A percentile compares a stretch with the other conserved stretches of the same genome.
Evolutionary conservation across 2,888 invertebrate species (phyloP).

Genomic region (Rambutsinella grinnellia): DNA sequence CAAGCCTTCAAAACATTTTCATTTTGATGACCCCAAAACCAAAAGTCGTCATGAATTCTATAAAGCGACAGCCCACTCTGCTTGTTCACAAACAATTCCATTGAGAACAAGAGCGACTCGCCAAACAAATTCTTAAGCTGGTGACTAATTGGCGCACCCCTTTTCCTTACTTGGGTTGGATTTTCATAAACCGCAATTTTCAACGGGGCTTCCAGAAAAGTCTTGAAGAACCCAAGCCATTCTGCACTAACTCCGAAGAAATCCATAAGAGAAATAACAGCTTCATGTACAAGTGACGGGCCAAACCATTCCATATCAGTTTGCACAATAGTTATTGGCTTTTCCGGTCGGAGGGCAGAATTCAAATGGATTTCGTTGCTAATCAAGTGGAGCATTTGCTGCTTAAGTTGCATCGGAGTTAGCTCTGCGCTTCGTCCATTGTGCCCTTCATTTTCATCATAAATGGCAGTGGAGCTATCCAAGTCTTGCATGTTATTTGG

Average conservation of each 20-base stretch:
- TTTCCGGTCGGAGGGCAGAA: slow-evolving; percentile 31
- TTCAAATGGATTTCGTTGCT: slow-evolving; percentile 55
- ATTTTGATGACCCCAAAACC: slow-evolving; percentile 51
- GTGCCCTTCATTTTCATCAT: slow-evolving; percentile 2
- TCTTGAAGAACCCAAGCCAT: slow-evolving; percentile 52
- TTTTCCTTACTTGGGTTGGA: slow-evolving; percentile 14
- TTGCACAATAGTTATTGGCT: slow-evolving; percentile 45
- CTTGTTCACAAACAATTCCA: slow-evolving; percentile 49
- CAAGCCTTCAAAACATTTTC: slow-evolving; percentile 47
- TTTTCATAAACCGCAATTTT: slow-evolving; percentile 1
- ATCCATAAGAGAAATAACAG: slow-evolving; percentile 29
- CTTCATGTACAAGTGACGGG: slow-evolving; percentile 55
- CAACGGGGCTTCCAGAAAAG: slow-evolving; percentile 44
- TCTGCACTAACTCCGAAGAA: slow-evolving; percentile 38
- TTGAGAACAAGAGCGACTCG: slow-evolving; percentile 50
- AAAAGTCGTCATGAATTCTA: slow-evolving; percentile 57
- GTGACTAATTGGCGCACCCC: slow-evolving; percentile 55
- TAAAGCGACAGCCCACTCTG: slow-evolving; percentile 16
- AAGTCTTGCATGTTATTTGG: slow-evolving; percentile 38
- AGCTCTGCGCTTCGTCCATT: background rate
- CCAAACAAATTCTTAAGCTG: slow-evolving; percentile 47
- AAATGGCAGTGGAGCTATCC: background rate
- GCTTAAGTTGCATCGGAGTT: slow-evolving; percentile 45
- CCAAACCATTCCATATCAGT: slow-evolving; percentile 60
- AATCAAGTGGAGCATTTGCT: slow-evolving; percentile 49